Conservation (phyloP, 2,113 vertebrate species). For the Scytalopus superciliaris region DNA sequence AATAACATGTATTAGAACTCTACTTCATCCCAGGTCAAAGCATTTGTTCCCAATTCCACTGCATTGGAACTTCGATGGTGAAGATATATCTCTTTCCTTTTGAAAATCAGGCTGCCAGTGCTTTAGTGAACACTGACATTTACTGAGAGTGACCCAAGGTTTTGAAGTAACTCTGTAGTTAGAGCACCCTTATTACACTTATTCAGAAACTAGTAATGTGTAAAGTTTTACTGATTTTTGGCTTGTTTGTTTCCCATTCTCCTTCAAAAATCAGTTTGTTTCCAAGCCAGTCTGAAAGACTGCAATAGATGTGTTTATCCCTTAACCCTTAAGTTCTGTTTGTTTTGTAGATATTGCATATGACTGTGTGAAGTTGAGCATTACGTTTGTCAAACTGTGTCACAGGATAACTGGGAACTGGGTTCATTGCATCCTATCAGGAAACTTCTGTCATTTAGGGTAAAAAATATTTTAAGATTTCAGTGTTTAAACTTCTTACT, state of each 20-base stretch:
- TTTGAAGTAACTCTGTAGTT: background rate
- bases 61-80: background rate
- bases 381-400: background rate
- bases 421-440: background rate
- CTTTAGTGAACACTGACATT: background rate
- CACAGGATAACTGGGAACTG: background rate
- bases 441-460: background rate
- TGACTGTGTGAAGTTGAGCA: background rate
- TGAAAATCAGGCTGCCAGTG: background rate
- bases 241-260: background rate
- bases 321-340: background rate
- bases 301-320: background rate
- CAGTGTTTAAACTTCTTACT: background rate
- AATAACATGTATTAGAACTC: background rate
- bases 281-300: background rate
- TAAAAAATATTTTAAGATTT: background rate
- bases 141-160: background rate
- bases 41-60: accelerated
- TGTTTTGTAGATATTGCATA: background rate
- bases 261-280: background rate
- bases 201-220: background rate
- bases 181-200: background rate
- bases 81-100: background rate
- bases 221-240: background rate
- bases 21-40: background rate